A percentile compares a stretch with the other conserved stretches of the same genome.
phyloP scores from a whole-genome alignment of 2,113 vertebrate species.

The Tretioscincus oriximinensis region DNA sequence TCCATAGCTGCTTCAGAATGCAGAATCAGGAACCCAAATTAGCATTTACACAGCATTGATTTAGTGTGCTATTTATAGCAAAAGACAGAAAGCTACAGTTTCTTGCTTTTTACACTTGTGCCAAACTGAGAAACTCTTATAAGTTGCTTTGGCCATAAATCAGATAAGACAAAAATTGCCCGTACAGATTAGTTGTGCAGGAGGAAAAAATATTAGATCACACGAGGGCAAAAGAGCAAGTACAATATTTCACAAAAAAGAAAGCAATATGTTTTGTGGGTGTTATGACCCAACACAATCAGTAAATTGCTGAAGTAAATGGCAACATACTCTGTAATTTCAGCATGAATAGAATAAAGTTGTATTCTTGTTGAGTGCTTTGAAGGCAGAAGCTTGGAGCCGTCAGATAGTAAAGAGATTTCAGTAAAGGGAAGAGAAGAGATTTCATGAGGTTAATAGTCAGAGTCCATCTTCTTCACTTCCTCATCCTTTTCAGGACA shows the following conservation, averaged over 20 bases:
- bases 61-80: constrained; percentile 20
- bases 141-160: constrained; percentile 23
- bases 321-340: constrained; percentile 34
- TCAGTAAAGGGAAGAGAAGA: neutral
- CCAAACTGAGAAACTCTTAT: constrained; percentile 28
- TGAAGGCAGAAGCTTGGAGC: neutral
- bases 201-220: constrained; percentile 30
- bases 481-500: too few species aligned
- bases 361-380: neutral
- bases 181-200: constrained; percentile 36
- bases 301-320: constrained; percentile 28
- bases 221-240: neutral
- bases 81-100: constrained; percentile 17
- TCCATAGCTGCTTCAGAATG: neutral
- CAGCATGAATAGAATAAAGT: neutral
- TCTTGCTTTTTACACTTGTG: constrained; percentile 13
- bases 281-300: constrained; percentile 19
- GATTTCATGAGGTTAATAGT: neutral
- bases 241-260: constrained; percentile 30
- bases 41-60: constrained; percentile 25
- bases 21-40: constrained; percentile 24
- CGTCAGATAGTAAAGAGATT: neutral
- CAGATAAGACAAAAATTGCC: constrained; percentile 32
- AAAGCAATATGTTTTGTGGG: constrained; percentile 1
- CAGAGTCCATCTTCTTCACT: neutral